These are phyloP conservation scores for Platyura marginata DNA, from an alignment of 1,140 invertebrate species.

Conservation along the genomic window DNA sequence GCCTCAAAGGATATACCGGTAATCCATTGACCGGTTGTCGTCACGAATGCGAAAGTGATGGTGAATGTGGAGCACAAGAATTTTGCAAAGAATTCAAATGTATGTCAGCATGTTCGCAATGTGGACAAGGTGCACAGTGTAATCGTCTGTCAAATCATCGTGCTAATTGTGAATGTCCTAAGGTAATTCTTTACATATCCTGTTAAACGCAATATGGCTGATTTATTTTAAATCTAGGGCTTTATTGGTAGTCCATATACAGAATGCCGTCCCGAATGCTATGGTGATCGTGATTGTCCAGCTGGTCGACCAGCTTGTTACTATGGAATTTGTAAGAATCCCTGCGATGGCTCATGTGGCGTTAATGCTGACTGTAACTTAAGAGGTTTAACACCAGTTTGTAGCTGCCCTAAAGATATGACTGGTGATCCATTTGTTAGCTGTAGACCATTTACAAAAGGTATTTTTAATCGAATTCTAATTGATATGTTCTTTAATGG, in stretches of 20 bases:
- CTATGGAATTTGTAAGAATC: conserved; percentile 61
- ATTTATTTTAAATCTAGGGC: conserved; percentile 25
- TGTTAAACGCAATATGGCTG: neutral
- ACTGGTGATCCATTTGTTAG: conserved; percentile 68
- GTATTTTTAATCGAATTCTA: conserved; percentile 26
- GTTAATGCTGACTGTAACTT: conserved; percentile 41
- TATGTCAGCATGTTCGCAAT: conserved; percentile 55
- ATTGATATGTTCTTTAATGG: neutral
- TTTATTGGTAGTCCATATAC: conserved; percentile 55
- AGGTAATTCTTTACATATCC: conserved; percentile 26
- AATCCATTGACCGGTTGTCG: conserved; percentile 54
- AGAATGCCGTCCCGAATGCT: conserved; percentile 56
- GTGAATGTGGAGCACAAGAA: conserved; percentile 46
- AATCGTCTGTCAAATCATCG: conserved; percentile 51
- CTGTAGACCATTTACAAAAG: conserved; percentile 59
- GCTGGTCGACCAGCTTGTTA: conserved; percentile 55
- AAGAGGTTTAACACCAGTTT: conserved; percentile 55
- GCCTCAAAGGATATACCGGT: conserved; percentile 48
- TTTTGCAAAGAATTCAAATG: conserved; percentile 61
- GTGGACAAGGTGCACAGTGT: conserved; percentile 62
- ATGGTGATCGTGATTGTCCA: conserved; percentile 52
- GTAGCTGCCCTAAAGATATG: conserved; percentile 70
- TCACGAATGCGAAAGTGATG: conserved; percentile 48
- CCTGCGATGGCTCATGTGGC: conserved; percentile 63
- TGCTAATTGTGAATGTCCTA: conserved; percentile 63